Conservation (phyloP, 2,888 invertebrate species). For the Rhogogaster chlorosoma region DNA sequence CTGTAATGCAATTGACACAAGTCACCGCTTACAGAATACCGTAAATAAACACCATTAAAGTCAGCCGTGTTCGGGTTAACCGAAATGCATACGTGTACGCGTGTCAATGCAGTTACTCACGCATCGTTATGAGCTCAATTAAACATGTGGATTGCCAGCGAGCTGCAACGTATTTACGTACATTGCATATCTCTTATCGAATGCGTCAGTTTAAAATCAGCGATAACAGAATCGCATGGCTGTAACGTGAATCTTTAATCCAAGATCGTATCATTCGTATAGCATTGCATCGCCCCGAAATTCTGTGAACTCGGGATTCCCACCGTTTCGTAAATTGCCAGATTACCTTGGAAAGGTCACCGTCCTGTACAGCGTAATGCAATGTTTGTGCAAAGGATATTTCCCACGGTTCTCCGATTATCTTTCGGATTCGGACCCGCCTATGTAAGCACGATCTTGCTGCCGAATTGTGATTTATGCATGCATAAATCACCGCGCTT, state of each 20-base stretch:
- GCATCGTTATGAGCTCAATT: not conserved
- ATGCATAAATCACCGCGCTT: slow-evolving; percentile 2
- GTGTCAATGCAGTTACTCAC: not conserved
- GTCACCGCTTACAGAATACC: slow-evolving; percentile 8
- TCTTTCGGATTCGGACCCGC: slow-evolving; percentile 30
- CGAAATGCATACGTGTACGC: not conserved
- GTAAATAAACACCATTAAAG: slow-evolving; percentile 28
- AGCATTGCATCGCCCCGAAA: not conserved
- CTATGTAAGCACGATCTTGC: not conserved
- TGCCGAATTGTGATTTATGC: slow-evolving; percentile 28
- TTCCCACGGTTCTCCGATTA: slow-evolving; percentile 37
- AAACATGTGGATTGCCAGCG: not conserved
- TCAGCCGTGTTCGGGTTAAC: not conserved
- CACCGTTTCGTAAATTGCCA: slow-evolving; percentile 44
- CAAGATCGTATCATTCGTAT: not conserved
- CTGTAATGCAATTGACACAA: slow-evolving; percentile 28
- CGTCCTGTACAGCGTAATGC: slow-evolving; percentile 6
- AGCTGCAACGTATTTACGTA: not conserved
- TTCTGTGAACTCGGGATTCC: slow-evolving; percentile 19
- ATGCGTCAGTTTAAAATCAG: not conserved
- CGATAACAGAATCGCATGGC: slow-evolving; percentile 7
- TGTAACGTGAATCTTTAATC: slow-evolving; percentile 22
- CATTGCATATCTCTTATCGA: not conserved
- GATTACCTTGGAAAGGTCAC: slow-evolving; percentile 39
- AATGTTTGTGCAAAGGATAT: slow-evolving; percentile 41